Evolutionary conservation across 2,797 vertebrate species (phyloP).

Genomic region (Melanotaenia trifasciata): DNA sequence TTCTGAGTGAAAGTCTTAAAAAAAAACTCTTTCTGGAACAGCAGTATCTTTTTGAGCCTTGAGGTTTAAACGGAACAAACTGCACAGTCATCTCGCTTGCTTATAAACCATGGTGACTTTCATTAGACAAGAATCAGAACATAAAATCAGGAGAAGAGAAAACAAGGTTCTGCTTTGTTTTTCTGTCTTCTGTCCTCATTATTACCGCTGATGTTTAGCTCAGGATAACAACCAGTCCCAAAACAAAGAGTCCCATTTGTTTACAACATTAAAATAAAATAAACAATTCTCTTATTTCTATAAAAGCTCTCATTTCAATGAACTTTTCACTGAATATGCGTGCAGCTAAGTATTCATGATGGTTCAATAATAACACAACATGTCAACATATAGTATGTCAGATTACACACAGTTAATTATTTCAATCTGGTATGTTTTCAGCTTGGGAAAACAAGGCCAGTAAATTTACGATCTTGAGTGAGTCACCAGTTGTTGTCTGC

Average conservation of each 20-base stretch:
- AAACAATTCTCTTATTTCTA: not conserved
- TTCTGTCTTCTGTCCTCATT: not conserved
- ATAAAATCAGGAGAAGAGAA: slow-evolving; percentile 5
- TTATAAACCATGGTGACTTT: slow-evolving; percentile 5
- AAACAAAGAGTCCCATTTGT: not conserved
- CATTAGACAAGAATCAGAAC: slow-evolving; percentile 5
- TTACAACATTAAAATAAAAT: not conserved
- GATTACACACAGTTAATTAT: not conserved
- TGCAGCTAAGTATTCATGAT: not conserved
- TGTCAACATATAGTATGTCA: not conserved
- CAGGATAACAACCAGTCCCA: no score
- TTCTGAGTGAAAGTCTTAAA: not conserved
- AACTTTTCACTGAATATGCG: not conserved
- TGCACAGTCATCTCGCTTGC: not conserved
- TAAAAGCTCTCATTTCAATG: not conserved
- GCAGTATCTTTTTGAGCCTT: slow-evolving; percentile 1
- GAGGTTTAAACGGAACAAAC: slow-evolving; percentile 17
- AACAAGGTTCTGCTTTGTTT: not conserved
- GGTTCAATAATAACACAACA: slow-evolving; percentile 5
- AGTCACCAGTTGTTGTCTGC: not conserved
- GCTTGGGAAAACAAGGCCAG: not conserved
- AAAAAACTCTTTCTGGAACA: slow-evolving; percentile 3
- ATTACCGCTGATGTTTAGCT: not conserved
- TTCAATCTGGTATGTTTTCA: not conserved
- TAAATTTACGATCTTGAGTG: not conserved